Conservation (phyloP, 2,797 vertebrate species). For the Mallotus villosus region DNA sequence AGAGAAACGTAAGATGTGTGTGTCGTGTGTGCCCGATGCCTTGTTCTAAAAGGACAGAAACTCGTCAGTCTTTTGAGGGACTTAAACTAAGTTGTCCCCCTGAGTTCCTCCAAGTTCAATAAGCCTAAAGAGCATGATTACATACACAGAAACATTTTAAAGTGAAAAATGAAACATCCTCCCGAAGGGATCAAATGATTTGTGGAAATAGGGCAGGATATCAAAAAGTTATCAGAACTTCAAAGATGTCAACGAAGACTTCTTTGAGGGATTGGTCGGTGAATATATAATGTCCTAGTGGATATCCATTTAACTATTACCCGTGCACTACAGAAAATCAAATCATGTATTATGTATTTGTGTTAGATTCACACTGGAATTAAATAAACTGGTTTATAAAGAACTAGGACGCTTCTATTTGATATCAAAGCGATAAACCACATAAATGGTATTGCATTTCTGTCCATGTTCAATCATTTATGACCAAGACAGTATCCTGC, state of each 20-base stretch:
- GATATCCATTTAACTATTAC: slow-evolving; percentile 33
- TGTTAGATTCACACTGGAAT: slow-evolving; percentile 28
- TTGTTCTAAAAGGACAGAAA: slow-evolving; percentile 50
- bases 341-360: slow-evolving; percentile 33
- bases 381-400: slow-evolving; percentile 32
- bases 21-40: slow-evolving; percentile 36
- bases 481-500: neutral
- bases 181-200: slow-evolving; percentile 18
- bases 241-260: slow-evolving; percentile 17
- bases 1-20: slow-evolving; percentile 32
- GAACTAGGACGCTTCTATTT: slow-evolving; percentile 21
- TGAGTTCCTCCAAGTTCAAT: neutral
- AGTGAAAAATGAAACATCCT: slow-evolving; percentile 16
- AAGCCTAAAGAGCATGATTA: slow-evolving; percentile 25
- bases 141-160: slow-evolving; percentile 27
- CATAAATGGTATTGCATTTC: neutral
- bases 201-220: slow-evolving; percentile 14
- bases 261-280: slow-evolving; percentile 12
- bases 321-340: slow-evolving; percentile 12
- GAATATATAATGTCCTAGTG: slow-evolving; percentile 22
- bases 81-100: slow-evolving; percentile 21
- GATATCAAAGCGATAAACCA: neutral
- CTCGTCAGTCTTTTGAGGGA: slow-evolving; percentile 25
- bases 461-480: slow-evolving; percentile 10
- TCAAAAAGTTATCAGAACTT: slow-evolving; percentile 13